Evolutionary conservation across 2,797 vertebrate genomes (phyloP), one percentile per base, ranked within the genome.

Genomic region (Otus scops): DNA sequence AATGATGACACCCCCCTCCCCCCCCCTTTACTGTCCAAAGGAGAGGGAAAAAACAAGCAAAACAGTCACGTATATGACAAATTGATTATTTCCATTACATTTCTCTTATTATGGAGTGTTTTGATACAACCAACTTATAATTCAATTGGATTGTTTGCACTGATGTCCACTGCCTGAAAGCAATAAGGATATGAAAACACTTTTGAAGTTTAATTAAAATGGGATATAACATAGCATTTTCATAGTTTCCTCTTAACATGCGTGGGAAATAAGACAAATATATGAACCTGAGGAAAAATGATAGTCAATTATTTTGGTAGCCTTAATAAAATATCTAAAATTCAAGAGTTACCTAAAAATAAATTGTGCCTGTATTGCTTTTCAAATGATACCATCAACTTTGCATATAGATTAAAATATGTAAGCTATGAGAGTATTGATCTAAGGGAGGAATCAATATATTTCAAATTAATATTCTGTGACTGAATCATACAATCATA

Each of bases 391-490:
- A 71, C 26, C 28, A 88, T 81, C 57, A 93, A 67, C 76, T 96
- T 89, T 95, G 82, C 85, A 94, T 95, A 77, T 91, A 94, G 61
- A 96, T 93, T 88, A 92, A 97, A 95, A 88, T 68, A 80, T 26
- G 17, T 30, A 26, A 77, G 36, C 9, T 68, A 15, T 19, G 26
- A 82, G 56, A 74, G 24, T 68, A 96, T 89, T 83, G 89, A 91
- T 93, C 76, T 78, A 56, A 68, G 68, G 19, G n/a, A 11, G 11
- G 67, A 75, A 95, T 80, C 39, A 80, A 83, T 89, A 15, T 74
- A 75, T 88, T 91, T 81, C 48, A 88, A 77, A 95, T 89, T 77
- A 80, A 68, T 89, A 88, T 88, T 91, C 71, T 64, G 22, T 68
- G 82, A 60, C 45, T 75, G 79, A 80, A 80, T 67, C 48, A 30